phyloP scores from a whole-genome alignment of 2,888 invertebrate genomes.

The Zhuqinia jingwanae region DNA sequence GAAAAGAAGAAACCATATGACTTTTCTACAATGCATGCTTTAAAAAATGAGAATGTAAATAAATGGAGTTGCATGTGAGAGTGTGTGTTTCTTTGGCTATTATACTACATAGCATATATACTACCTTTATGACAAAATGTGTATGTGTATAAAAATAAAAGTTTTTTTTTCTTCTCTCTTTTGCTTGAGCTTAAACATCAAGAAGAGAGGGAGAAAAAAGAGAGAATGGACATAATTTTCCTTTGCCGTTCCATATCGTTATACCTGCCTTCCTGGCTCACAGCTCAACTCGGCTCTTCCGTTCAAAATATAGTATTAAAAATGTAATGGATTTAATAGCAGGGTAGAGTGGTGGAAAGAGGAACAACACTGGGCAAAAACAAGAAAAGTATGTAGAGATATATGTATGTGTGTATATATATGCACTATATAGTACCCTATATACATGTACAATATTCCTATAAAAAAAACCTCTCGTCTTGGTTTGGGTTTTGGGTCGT shows the following conservation, averaged over 20 bases:
- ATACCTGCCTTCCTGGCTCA: constrained; percentile 14
- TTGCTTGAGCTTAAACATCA: constrained; percentile 19
- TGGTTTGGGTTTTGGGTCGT: constrained; percentile 7
- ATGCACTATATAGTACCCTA: too few relatives aligned
- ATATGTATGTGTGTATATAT: too few relatives aligned
- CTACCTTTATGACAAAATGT: not conserved
- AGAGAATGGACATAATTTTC: constrained; percentile 47
- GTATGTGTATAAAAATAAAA: constrained; percentile 7
- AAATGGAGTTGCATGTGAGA: too few relatives aligned
- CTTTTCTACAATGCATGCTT: too few relatives aligned
- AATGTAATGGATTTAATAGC: constrained; percentile 59
- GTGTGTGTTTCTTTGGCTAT: not conserved
- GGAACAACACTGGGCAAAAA: constrained; percentile 22
- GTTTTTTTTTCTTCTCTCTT: constrained; percentile 30
- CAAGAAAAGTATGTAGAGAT: too few relatives aligned
- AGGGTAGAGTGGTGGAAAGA: not conserved
- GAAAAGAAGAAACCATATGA: too few relatives aligned
- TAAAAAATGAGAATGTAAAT: too few relatives aligned
- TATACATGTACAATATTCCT: too few relatives aligned
- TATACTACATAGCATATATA: not conserved
- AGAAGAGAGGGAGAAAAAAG: constrained; percentile 27
- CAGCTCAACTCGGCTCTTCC: constrained; percentile 3
- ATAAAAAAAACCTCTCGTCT: constrained; percentile 18
- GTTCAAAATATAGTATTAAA: constrained; percentile 50
- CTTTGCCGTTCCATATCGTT: not conserved